phyloP scores from a whole-genome alignment of 1,140 invertebrate species.

The Notospermus geniculatus region DNA sequence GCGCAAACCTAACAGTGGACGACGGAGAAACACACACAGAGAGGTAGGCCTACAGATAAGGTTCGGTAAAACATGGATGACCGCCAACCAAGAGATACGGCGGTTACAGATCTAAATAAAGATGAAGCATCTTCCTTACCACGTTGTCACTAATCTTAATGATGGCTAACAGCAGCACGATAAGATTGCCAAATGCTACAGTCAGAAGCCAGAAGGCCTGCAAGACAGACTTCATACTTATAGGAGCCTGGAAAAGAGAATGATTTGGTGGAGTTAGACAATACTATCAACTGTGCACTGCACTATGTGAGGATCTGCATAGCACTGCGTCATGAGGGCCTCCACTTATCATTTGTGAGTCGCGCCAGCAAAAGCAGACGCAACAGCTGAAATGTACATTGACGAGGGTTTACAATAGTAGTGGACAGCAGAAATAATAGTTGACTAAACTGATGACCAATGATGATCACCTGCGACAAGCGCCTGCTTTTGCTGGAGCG shows the following conservation, averaged over 20 bases:
- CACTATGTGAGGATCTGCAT: background rate
- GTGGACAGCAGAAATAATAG: no score
- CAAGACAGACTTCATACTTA: conserved; percentile 89
- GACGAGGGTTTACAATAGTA: no score
- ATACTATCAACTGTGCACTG: background rate
- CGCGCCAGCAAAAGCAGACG: background rate
- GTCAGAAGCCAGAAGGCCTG: conserved; percentile 87
- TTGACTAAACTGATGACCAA: no score
- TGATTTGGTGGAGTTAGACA: background rate
- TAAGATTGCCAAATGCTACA: conserved; percentile 84
- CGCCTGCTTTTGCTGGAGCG: no score
- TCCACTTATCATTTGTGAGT: background rate
- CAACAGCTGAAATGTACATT: background rate
- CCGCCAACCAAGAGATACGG: conserved; percentile 4
- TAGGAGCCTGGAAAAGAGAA: conserved; percentile 71
- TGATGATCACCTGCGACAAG: no score
- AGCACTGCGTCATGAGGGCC: background rate
- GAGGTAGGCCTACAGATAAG: background rate
- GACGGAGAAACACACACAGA: background rate
- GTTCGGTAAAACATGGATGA: background rate
- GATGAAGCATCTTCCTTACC: conserved; percentile 24
- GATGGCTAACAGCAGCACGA: conserved; percentile 84
- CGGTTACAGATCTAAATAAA: background rate
- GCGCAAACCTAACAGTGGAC: no score
- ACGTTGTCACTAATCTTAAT: conserved; percentile 44